A percentile compares a stretch with the other conserved stretches of the same genome.
Conservation (phyloP, 2,797 vertebrate genomes). For the Philypnodon macrostomus region DNA sequence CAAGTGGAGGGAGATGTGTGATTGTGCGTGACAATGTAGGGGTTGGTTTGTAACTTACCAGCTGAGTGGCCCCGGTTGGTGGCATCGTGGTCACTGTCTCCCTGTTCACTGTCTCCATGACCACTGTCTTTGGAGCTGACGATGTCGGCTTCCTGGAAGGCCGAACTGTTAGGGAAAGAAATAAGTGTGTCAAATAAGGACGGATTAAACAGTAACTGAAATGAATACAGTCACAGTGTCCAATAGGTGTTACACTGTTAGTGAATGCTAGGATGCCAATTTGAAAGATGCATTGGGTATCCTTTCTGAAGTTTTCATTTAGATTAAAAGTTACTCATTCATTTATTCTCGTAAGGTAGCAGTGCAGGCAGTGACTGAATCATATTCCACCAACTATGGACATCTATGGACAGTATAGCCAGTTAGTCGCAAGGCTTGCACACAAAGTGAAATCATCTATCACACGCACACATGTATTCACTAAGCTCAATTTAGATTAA, state of each 20-base stretch:
- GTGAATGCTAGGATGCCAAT: conserved; percentile 62
- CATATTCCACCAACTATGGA: too few species aligned
- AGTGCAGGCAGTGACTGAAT: too few species aligned
- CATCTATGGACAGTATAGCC: too few species aligned
- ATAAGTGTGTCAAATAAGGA: background rate
- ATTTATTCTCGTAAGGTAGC: too few species aligned
- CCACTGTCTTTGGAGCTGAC: conserved; percentile 99
- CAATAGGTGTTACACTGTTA: conserved; percentile 61
- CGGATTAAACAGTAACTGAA: conserved; percentile 46
- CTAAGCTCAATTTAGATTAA: too few species aligned
- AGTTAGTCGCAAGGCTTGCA: too few species aligned
- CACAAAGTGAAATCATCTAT: too few species aligned
- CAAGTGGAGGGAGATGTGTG: conserved; percentile 47
- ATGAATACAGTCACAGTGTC: conserved; percentile 78
- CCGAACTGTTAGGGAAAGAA: conserved; percentile 78
- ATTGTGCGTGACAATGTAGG: too few species aligned
- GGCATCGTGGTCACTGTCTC: conserved; percentile 98
- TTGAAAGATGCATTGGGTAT: conserved; percentile 59
- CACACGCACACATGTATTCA: too few species aligned
- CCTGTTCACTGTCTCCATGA: conserved; percentile 97
- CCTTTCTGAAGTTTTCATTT: conserved; percentile 53
- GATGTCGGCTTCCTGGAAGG: conserved; percentile 98
- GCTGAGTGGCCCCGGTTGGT: conserved; percentile 95
- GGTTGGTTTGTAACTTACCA: conserved; percentile 83
- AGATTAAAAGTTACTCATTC: too few species aligned